Conservation (phyloP, 2,888 invertebrate genomes). For the Nomada goodeniana region DNA sequence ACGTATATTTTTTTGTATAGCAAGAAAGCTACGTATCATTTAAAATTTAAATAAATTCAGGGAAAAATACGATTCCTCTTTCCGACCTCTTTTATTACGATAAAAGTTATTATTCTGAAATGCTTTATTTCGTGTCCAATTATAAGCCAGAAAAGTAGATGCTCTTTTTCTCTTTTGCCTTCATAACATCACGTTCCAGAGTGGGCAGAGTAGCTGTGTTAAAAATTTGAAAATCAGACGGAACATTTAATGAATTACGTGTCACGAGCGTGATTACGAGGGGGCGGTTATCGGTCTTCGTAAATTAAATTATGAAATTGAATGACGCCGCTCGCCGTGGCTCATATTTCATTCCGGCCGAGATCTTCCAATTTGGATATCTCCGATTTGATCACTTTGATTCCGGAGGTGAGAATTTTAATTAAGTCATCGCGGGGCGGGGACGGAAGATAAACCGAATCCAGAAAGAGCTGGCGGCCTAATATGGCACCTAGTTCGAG, state of each 20-base stretch:
- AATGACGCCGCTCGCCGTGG: neutral
- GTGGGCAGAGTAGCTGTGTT: neutral
- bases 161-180: neutral
- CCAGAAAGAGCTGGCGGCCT: conserved; percentile 1
- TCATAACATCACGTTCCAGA: neutral
- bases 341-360: conserved; percentile 18
- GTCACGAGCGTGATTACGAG: conserved; percentile 16
- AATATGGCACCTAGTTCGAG: conserved; percentile 5
- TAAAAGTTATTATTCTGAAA: too few relatives aligned
- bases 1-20: too few relatives aligned
- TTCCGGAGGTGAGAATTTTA: conserved; percentile 61
- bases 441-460: conserved; percentile 43
- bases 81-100: too few relatives aligned
- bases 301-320: conserved; percentile 32
- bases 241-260: conserved; percentile 30
- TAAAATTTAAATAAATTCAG: neutral
- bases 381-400: conserved; percentile 19
- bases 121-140: neutral
- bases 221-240: conserved; percentile 1
- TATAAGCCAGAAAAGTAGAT: neutral
- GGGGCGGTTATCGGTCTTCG: neutral
- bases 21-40: too few relatives aligned
- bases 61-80: neutral
- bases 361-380: conserved; percentile 30
- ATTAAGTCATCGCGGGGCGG: conserved; percentile 44